These are phyloP conservation scores for Echinometra lucunter DNA, from an alignment of 53 echinoderm and acorn worm genomes.

Conservation along the genomic window DNA sequence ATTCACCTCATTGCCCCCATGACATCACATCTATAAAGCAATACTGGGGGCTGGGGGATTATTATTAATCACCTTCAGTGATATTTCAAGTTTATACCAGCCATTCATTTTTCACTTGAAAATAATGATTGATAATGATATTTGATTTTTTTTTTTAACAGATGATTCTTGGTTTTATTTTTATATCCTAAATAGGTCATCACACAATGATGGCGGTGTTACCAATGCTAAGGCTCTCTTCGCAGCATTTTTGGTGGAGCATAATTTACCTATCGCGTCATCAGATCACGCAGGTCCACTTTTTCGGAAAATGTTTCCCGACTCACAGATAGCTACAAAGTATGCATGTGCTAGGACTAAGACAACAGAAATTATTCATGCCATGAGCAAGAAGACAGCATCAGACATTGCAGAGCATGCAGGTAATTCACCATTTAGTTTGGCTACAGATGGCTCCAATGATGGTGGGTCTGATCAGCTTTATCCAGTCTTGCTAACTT, in stretches of 20 bases:
- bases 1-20: slow-evolving; percentile 27
- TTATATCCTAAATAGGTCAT: slow-evolving; percentile 47
- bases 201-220: slow-evolving; percentile 43
- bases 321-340: too few species aligned
- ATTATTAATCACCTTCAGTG: slow-evolving; percentile 51
- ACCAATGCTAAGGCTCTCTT: slow-evolving; percentile 52
- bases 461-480: slow-evolving; percentile 66
- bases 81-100: slow-evolving; percentile 34
- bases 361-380: neutral
- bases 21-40: slow-evolving; percentile 49
- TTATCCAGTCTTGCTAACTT: slow-evolving; percentile 62
- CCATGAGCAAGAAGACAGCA: neutral
- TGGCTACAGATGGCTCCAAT: slow-evolving; percentile 69
- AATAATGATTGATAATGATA: slow-evolving; percentile 30
- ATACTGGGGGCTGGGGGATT: slow-evolving; percentile 13
- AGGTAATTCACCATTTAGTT: slow-evolving; percentile 41
- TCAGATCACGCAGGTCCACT: neutral
- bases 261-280: slow-evolving; percentile 66
- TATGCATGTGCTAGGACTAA: too few species aligned
- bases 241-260: slow-evolving; percentile 60
- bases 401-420: slow-evolving; percentile 52
- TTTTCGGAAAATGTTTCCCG: too few species aligned
- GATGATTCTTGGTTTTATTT: slow-evolving; percentile 40
- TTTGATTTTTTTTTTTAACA: slow-evolving; percentile 18
- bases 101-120: slow-evolving; percentile 42